These are phyloP conservation scores for Rana temporaria DNA, from an alignment of 2,113 vertebrate genomes.

Conservation along the genomic window DNA sequence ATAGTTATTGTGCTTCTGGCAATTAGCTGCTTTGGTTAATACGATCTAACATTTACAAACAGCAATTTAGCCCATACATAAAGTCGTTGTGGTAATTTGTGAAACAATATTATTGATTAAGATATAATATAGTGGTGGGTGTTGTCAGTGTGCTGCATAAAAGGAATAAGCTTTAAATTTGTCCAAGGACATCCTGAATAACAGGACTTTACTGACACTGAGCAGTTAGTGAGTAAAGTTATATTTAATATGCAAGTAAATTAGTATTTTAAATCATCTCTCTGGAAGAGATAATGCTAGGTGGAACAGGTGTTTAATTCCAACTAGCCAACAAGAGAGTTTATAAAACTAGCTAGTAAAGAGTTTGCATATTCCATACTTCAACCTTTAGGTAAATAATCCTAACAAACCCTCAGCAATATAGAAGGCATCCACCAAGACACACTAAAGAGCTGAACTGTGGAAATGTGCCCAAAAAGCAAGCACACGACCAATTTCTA, in stretches of 20 bases:
- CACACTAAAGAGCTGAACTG: no score
- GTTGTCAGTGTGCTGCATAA: constrained; percentile 59
- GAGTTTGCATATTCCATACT: no score
- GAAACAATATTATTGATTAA: constrained; percentile 75
- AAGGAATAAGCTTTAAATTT: constrained; percentile 61
- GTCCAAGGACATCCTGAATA: constrained; percentile 64
- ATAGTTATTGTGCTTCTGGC: constrained; percentile 68
- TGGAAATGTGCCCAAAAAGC: no score
- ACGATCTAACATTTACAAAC: constrained; percentile 72
- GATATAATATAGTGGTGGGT: constrained; percentile 67
- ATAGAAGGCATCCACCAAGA: no score
- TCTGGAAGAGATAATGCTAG: neutral
- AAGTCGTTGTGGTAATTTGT: constrained; percentile 70
- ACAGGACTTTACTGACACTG: constrained; percentile 61
- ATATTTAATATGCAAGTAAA: neutral
- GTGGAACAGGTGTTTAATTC: no score
- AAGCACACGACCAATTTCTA: no score
- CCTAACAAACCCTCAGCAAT: no score
- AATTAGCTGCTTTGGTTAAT: constrained; percentile 75
- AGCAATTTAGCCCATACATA: constrained; percentile 70
- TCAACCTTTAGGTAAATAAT: no score
- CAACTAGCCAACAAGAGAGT: no score
- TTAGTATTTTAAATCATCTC: constrained; percentile 1
- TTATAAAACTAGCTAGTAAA: no score
- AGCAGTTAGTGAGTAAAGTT: constrained; percentile 48